These are phyloP conservation scores for Branchipolynoe longqiensis DNA, from an alignment of 2,888 invertebrate genomes.

Conservation along the genomic window DNA sequence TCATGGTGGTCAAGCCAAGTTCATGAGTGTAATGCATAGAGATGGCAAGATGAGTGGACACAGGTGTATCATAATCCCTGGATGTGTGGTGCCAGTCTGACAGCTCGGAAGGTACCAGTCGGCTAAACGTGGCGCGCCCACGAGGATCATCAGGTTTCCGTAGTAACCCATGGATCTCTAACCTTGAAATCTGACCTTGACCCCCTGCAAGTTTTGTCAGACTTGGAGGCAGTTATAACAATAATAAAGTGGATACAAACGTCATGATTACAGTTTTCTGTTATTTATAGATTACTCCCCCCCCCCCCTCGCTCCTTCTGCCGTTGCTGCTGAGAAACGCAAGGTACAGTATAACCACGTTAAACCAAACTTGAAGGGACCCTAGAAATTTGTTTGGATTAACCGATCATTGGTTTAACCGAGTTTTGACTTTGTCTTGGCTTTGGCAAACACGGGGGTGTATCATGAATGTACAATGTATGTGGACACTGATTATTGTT, in stretches of 20 bases:
- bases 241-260: constrained; percentile 33
- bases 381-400: too few species aligned
- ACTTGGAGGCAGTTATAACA: neutral
- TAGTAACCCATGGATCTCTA: neutral
- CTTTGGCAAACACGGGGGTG: too few species aligned
- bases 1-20: constrained; percentile 24
- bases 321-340: too few species aligned
- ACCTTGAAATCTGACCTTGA: constrained; percentile 1
- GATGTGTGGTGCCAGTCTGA: neutral
- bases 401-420: too few species aligned
- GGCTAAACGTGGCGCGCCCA: neutral
- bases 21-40: neutral
- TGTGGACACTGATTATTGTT: too few species aligned
- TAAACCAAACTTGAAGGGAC: too few species aligned
- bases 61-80: neutral
- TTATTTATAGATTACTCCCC: too few species aligned
- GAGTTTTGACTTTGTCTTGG: too few species aligned
- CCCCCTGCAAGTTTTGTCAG: constrained; percentile 15
- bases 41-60: neutral
- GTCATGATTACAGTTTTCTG: neutral
- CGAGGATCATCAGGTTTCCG: neutral
- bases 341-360: too few species aligned
- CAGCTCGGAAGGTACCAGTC: neutral
- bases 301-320: too few species aligned
- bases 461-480: too few species aligned